These are phyloP conservation scores for Microctenopoma stevenorrisi DNA, from an alignment of 2,797 vertebrate species.

Conservation along the genomic window DNA sequence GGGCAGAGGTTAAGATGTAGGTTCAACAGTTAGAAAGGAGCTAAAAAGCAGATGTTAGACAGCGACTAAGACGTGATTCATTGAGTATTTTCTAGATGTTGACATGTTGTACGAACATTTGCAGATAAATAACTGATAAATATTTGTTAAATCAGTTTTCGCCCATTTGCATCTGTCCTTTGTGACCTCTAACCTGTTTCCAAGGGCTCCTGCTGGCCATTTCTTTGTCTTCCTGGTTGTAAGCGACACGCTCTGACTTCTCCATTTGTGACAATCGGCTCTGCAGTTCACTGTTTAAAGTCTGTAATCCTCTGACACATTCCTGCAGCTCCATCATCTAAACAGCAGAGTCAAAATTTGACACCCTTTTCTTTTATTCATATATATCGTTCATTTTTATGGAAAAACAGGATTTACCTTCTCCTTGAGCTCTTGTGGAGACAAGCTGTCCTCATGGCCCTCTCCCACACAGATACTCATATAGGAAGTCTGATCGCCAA, in stretches of 20 bases:
- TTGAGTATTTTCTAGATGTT: constrained; percentile 28
- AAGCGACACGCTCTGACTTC: constrained; percentile 57
- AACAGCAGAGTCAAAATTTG: not conserved
- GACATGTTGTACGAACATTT: constrained; percentile 27
- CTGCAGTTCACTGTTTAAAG: constrained; percentile 86
- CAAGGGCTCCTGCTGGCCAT: constrained; percentile 30
- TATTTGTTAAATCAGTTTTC: not conserved
- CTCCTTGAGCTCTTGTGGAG: constrained; percentile 88
- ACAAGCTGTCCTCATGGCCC: constrained; percentile 81
- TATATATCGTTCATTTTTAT: not conserved
- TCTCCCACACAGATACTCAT: constrained; percentile 95
- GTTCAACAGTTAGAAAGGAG: constrained; percentile 68
- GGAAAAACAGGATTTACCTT: constrained; percentile 81
- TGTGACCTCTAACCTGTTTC: constrained; percentile 80
- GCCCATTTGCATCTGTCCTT: constrained; percentile 4
- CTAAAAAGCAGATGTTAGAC: constrained; percentile 65
- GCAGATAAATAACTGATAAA: not conserved
- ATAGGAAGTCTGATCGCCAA: constrained; percentile 96
- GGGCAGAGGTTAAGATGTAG: constrained; percentile 64
- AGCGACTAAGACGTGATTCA: constrained; percentile 40
- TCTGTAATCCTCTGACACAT: constrained; percentile 82
- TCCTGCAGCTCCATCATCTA: constrained; percentile 90
- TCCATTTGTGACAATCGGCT: constrained; percentile 75
- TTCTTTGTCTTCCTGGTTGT: constrained; percentile 50
- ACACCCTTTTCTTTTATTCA: not conserved